Conservation (phyloP, 2,797 vertebrate species). For the Melanotaenia trifasciata region DNA sequence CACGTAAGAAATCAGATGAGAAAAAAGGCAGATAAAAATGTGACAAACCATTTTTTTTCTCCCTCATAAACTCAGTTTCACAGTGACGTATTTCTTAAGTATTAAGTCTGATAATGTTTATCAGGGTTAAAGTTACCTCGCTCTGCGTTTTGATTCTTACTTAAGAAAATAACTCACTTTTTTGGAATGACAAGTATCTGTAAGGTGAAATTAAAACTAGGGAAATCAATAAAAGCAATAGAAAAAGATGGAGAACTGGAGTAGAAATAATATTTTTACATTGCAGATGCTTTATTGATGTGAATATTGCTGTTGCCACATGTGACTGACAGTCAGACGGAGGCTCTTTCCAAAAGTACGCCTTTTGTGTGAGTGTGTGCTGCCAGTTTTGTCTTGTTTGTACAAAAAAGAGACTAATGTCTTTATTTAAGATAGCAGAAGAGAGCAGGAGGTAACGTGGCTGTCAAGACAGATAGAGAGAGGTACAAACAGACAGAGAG, state of each 20-base stretch:
- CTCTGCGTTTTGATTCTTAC: not conserved
- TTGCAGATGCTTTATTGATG: constrained; percentile 15
- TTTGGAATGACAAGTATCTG: constrained; percentile 17
- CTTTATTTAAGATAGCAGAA: constrained; percentile 72
- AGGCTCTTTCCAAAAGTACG: constrained; percentile 43
- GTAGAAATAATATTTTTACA: not conserved
- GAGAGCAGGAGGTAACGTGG: constrained; percentile 70
- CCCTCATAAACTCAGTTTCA: not conserved
- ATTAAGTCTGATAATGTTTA: not conserved
- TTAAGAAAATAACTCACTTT: not conserved
- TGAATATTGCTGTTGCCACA: constrained; percentile 30
- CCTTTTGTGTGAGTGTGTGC: constrained; percentile 32
- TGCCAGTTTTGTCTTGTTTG: constrained; percentile 51
- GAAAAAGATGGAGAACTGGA: not conserved
- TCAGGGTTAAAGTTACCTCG: not conserved
- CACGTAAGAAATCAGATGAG: not conserved
- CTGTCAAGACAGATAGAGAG: constrained; percentile 72
- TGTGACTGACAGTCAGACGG: constrained; percentile 52
- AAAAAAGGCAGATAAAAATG: not conserved
- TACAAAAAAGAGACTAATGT: constrained; percentile 65
- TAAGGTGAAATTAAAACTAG: constrained; percentile 32
- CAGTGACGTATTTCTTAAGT: constrained; percentile 3
- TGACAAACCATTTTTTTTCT: not conserved
- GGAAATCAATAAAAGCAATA: constrained; percentile 28
- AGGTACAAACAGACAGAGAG: constrained; percentile 58